phyloP scores from a whole-genome alignment of 1,140 invertebrate genomes.

The Periplaneta americana region DNA sequence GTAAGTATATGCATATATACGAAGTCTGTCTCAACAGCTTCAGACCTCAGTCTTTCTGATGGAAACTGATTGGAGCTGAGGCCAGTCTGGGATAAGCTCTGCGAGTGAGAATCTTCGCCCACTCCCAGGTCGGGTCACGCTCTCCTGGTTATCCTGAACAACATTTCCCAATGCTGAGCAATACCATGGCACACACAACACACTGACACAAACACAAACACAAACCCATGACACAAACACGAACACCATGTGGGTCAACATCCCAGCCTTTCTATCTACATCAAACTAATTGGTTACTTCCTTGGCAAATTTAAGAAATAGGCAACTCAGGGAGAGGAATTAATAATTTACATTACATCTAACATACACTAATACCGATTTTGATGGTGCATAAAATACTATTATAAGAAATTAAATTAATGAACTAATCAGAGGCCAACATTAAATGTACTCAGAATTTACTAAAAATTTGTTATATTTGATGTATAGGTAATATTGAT shows the following conservation, averaged over 20 bases:
- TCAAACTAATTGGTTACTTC: too few species aligned
- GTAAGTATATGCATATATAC: background rate
- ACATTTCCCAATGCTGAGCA: background rate
- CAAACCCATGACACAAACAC: background rate
- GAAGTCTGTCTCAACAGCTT: background rate
- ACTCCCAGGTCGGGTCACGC: background rate
- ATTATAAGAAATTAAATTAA: too few species aligned
- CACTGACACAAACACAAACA: background rate
- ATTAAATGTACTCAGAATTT: too few species aligned
- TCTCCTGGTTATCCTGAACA: background rate
- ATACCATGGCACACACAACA: background rate
- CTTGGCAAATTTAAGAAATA: too few species aligned
- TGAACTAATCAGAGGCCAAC: too few species aligned
- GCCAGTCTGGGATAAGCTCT: conserved; percentile 95
- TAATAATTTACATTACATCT: too few species aligned
- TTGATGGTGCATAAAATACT: too few species aligned
- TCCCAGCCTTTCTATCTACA: too few species aligned
- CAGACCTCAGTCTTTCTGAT: conserved; percentile 8
- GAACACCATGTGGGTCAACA: background rate
- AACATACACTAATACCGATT: too few species aligned
- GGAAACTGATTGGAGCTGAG: conserved; percentile 61
- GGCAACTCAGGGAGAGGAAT: too few species aligned
- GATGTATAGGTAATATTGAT: too few species aligned
- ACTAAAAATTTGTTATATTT: too few species aligned
- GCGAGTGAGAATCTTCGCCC: conserved; percentile 82